Conservation (phyloP, 2,888 invertebrate genomes). For the Sinhomidia bicolor region DNA sequence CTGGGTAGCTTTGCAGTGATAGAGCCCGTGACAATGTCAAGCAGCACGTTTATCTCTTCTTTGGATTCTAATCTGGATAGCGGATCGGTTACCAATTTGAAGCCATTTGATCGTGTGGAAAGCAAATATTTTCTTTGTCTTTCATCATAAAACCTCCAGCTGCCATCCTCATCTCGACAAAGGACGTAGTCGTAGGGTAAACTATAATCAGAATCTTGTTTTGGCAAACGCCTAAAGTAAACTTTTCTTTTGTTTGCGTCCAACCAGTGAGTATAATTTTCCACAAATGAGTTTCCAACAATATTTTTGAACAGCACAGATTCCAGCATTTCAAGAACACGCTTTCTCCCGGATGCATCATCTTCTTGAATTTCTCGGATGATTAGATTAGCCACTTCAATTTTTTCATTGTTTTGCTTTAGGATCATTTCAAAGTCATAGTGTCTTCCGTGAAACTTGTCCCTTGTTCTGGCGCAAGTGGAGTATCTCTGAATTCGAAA, state of each 20-base stretch:
- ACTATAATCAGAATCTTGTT: constrained; percentile 27
- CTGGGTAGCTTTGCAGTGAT: constrained; percentile 47
- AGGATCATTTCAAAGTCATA: constrained; percentile 50
- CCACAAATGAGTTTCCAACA: constrained; percentile 6
- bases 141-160: constrained; percentile 30
- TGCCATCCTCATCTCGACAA: neutral
- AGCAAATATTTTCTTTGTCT: neutral
- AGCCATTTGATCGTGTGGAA: constrained; percentile 22
- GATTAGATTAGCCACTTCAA: neutral
- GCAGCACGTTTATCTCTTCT: constrained; percentile 28
- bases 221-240: constrained; percentile 39
- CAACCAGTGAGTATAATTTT: constrained; percentile 71
- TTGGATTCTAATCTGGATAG: constrained; percentile 21
- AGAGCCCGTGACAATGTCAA: neutral
- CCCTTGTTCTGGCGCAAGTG: constrained; percentile 1
- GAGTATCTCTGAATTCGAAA: constrained; percentile 50
- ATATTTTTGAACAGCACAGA: neutral
- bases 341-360: neutral
- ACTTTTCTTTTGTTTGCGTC: neutral
- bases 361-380: constrained; percentile 46
- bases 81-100: neutral
- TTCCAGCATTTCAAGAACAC: constrained; percentile 26
- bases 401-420: neutral
- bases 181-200: constrained; percentile 14
- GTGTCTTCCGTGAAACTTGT: constrained; percentile 37